phyloP scores from a whole-genome alignment of 35 echinoderm and acorn worm genomes.

The Hemicentrotus pulcherrimus region DNA sequence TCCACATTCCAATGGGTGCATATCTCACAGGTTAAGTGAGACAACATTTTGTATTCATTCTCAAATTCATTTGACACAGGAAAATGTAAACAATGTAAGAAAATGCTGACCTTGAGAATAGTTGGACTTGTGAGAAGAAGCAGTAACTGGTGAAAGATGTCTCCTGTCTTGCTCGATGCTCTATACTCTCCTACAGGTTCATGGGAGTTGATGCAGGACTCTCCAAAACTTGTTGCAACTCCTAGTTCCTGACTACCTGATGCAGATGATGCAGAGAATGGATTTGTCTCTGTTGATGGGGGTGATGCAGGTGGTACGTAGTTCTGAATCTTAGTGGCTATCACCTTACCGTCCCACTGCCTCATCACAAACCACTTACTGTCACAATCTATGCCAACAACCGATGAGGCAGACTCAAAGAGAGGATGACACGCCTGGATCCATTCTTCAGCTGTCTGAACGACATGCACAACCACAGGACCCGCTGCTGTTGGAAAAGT shows the following conservation, averaged over 20 bases:
- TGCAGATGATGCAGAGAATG: no score
- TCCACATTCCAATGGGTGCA: no score
- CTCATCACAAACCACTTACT: not conserved
- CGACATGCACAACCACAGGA: not conserved
- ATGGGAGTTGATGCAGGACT: not conserved
- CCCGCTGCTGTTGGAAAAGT: not conserved
- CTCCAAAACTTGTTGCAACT: no score
- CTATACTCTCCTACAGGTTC: not conserved
- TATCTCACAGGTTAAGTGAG: no score
- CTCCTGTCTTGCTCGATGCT: not conserved
- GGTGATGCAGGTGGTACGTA: not conserved
- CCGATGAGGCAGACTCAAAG: not conserved
- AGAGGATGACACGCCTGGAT: not conserved
- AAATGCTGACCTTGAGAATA: not conserved
- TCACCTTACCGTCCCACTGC: not conserved
- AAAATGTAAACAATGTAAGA: not conserved
- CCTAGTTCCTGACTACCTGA: no score
- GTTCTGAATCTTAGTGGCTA: not conserved
- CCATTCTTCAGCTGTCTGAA: not conserved
- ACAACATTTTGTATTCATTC: no score
- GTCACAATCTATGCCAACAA: not conserved
- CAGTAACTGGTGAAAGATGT: not conserved
- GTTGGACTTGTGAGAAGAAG: not conserved
- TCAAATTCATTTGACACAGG: no score
- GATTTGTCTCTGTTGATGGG: no score